These are phyloP conservation scores for Diprion similis DNA, from an alignment of 1,140 invertebrate species.

Conservation along the genomic window DNA sequence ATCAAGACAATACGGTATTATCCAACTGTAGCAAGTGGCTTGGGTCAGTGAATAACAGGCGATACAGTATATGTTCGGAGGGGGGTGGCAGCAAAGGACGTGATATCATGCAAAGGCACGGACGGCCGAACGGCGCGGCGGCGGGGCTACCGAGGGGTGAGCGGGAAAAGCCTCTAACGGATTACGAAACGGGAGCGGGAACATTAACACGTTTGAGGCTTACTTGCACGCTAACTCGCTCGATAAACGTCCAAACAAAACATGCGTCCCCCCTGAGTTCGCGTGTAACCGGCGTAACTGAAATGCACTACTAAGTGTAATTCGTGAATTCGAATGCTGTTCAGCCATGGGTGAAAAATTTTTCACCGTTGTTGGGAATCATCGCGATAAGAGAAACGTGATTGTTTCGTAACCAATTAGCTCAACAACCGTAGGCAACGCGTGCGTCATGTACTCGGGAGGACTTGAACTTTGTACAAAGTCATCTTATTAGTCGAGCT, in stretches of 20 bases:
- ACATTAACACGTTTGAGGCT: slow-evolving; percentile 5
- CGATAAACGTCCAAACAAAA: neutral
- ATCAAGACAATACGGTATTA: neutral
- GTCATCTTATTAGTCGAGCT: slow-evolving; percentile 5
- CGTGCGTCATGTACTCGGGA: neutral
- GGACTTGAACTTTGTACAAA: neutral
- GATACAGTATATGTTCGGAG: neutral
- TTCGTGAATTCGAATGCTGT: neutral
- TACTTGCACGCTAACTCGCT: neutral
- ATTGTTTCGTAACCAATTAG: neutral
- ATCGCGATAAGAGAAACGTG: neutral
- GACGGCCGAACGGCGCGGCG: neutral
- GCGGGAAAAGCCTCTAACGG: neutral
- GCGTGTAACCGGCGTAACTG: too few species aligned
- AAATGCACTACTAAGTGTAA: neutral
- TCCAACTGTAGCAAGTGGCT: neutral
- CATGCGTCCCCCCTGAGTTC: neutral
- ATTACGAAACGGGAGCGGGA: neutral
- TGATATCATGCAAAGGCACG: slow-evolving; percentile 2
- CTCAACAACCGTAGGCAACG: neutral
- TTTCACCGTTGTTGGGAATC: neutral
- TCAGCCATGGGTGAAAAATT: neutral
- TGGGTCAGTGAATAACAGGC: neutral
- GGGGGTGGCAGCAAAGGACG: neutral
- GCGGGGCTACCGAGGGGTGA: neutral